Percentiles rank a stretch among this genome's conserved stretches.
Evolutionary conservation across 2,888 invertebrate species (phyloP).

Genomic region (Trissolcus japonicus): DNA sequence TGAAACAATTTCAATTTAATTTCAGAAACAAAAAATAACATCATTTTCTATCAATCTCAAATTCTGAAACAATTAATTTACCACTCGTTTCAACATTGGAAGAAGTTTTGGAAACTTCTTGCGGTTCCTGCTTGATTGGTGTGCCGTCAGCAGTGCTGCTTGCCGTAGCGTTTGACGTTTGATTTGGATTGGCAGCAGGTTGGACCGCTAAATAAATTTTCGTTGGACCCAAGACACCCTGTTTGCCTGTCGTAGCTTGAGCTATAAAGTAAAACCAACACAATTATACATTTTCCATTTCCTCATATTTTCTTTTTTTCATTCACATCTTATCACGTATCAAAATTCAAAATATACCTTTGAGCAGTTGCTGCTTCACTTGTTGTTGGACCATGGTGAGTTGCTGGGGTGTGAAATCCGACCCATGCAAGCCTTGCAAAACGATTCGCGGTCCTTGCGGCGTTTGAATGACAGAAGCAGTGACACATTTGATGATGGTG

Average conservation of each 20-base stretch:
- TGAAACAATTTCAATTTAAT: slow-evolving; percentile 22
- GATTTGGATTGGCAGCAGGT: slow-evolving; percentile 77
- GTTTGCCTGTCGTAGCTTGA: slow-evolving; percentile 91
- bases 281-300: neutral
- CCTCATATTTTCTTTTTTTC: neutral
- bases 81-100: slow-evolving; percentile 30
- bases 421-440: slow-evolving; percentile 88
- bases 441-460: slow-evolving; percentile 91
- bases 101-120: slow-evolving; percentile 49
- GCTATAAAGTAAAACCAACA: slow-evolving; percentile 78
- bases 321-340: too few relatives aligned
- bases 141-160: slow-evolving; percentile 21
- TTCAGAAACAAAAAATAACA: too few relatives aligned
- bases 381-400: slow-evolving; percentile 90
- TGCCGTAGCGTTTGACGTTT: slow-evolving; percentile 56
- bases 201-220: slow-evolving; percentile 92
- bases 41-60: too few relatives aligned
- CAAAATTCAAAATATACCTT: slow-evolving; percentile 79
- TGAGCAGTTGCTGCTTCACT: slow-evolving; percentile 91
- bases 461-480: slow-evolving; percentile 91
- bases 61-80: slow-evolving; percentile 5
- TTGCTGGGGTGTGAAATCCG: slow-evolving; percentile 89
- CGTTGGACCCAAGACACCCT: slow-evolving; percentile 89
- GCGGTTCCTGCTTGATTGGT: slow-evolving; percentile 60
- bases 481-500: slow-evolving; percentile 90